These are phyloP conservation scores for Huso huso DNA, from an alignment of 2,797 vertebrate genomes.

Conservation along the genomic window DNA sequence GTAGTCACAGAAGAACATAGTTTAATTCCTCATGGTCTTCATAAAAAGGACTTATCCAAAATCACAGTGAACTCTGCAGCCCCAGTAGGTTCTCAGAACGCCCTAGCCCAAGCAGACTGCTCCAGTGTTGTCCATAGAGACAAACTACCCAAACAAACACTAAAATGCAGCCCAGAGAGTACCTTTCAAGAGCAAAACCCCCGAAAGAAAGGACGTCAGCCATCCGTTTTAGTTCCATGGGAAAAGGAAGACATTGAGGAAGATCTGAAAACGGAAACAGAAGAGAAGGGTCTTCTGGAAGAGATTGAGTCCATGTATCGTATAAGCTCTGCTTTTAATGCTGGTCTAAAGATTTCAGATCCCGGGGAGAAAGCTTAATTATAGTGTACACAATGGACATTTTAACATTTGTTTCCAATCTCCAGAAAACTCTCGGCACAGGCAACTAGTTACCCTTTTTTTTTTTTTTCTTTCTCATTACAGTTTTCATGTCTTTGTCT, in stretches of 20 bases:
- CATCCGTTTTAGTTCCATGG: slow-evolving; percentile 71
- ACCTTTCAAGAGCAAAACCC: slow-evolving; percentile 38
- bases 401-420: background rate
- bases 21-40: slow-evolving; percentile 17
- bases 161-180: slow-evolving; percentile 53
- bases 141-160: slow-evolving; percentile 56
- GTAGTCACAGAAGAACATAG: slow-evolving; percentile 34
- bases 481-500: background rate
- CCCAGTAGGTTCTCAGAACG: slow-evolving; percentile 16
- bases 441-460: background rate
- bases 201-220: slow-evolving; percentile 32
- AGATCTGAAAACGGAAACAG: slow-evolving; percentile 28
- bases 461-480: background rate
- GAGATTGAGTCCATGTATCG: slow-evolving; percentile 75
- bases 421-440: background rate
- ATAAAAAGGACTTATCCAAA: slow-evolving; percentile 6
- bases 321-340: slow-evolving; percentile 52
- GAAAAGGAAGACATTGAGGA: slow-evolving; percentile 53
- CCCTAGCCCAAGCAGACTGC: slow-evolving; percentile 27
- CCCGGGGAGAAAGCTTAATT: too few relatives aligned
- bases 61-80: slow-evolving; percentile 5
- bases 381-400: too few relatives aligned
- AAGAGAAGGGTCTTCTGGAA: slow-evolving; percentile 66
- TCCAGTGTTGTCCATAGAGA: slow-evolving; percentile 48
- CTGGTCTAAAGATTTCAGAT: slow-evolving; percentile 55